Evolutionary conservation across 2,113 vertebrate species (phyloP).

Genomic region (Myiopsitta monachus): DNA sequence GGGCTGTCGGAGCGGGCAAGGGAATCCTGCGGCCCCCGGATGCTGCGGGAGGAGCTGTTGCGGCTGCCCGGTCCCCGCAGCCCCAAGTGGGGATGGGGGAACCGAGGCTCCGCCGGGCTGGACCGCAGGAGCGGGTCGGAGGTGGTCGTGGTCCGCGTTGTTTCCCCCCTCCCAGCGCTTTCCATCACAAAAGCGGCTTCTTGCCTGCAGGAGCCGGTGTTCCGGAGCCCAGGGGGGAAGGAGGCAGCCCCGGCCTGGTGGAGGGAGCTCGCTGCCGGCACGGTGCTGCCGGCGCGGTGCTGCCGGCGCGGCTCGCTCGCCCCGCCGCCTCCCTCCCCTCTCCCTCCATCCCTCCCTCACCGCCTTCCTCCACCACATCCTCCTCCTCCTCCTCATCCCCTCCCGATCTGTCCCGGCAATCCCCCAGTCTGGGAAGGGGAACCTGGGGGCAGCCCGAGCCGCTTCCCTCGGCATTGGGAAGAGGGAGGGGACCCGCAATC

Average conservation of each 20-base stretch:
- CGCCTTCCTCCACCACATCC: neutral
- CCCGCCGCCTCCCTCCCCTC: neutral
- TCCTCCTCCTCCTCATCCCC: neutral
- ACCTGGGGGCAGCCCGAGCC: neutral
- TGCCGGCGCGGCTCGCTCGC: neutral
- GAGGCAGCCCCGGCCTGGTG: neutral
- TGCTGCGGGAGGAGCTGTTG: neutral
- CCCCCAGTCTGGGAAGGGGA: neutral
- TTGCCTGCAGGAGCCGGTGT: neutral
- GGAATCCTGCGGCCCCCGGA: conserved; percentile 2
- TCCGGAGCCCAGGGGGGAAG: no score
- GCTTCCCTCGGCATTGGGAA: neutral
- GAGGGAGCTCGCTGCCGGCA: neutral
- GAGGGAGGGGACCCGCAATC: neutral
- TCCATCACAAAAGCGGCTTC: neutral
- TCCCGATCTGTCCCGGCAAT: neutral
- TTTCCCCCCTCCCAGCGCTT: neutral
- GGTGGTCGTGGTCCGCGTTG: neutral
- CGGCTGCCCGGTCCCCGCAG: neutral
- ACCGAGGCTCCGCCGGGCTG: neutral
- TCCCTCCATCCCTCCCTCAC: neutral
- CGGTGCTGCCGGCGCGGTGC: neutral
- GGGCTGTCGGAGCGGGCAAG: neutral
- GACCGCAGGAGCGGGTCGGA: neutral
- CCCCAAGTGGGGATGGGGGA: neutral